Percentiles rank a stretch among this genome's conserved stretches.
phyloP scores from a whole-genome alignment of 2,797 vertebrate genomes.

The Malacoraja senta region DNA sequence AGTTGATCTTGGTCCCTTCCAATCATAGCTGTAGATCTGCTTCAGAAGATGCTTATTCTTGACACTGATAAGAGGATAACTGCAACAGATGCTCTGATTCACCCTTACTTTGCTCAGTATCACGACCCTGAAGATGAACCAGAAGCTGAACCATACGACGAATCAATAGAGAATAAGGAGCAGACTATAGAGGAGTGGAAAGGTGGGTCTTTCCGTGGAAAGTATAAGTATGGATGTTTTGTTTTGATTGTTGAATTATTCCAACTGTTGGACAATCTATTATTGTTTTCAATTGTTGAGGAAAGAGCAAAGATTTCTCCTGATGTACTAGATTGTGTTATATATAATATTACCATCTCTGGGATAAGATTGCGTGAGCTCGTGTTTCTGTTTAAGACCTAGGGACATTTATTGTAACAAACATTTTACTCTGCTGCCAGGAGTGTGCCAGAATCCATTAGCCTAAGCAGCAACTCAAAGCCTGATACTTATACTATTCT shows the following conservation, averaged over 20 bases:
- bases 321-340: background rate
- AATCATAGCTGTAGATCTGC: constrained; percentile 77
- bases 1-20: constrained; percentile 39
- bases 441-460: background rate
- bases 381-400: background rate
- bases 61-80: constrained; percentile 92
- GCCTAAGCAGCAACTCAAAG: background rate
- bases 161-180: constrained; percentile 86
- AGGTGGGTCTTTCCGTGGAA: constrained; percentile 58
- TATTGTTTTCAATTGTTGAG: background rate
- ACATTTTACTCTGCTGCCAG: background rate
- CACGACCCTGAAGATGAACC: constrained; percentile 92
- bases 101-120: constrained; percentile 92
- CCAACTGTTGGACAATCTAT: background rate
- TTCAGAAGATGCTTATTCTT: constrained; percentile 89
- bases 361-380: background rate
- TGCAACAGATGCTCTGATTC: constrained; percentile 79
- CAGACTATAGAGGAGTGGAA: constrained; percentile 91
- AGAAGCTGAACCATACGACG: constrained; percentile 80
- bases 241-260: background rate
- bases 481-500: background rate
- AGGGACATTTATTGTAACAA: background rate
- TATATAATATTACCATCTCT: background rate
- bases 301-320: background rate
- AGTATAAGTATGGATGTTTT: background rate